Percentiles rank a stretch among this genome's conserved stretches.
phyloP scores from a whole-genome alignment of 2,113 vertebrate species.

The Verasper variegatus region DNA sequence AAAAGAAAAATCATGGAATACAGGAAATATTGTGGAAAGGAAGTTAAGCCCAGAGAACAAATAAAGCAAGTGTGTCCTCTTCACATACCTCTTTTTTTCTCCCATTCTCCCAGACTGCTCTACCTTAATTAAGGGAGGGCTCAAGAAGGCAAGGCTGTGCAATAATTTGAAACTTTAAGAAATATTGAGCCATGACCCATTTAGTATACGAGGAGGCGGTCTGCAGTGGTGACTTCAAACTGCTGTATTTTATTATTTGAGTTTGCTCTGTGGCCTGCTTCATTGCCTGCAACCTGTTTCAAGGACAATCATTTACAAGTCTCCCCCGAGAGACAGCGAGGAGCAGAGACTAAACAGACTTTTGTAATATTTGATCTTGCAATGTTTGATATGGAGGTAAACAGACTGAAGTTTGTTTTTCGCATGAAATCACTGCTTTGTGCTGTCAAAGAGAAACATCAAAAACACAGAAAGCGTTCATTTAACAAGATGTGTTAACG shows the following conservation, averaged over 20 bases:
- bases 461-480: conserved; percentile 12
- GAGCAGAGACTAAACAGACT: conserved; percentile 35
- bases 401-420: conserved; percentile 22
- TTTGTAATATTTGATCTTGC: conserved; percentile 49
- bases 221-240: conserved; percentile 64
- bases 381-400: conserved; percentile 49
- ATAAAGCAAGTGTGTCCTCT: conserved; percentile 25
- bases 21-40: conserved; percentile 1
- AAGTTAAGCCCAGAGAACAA: conserved; percentile 38
- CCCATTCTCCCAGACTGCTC: conserved; percentile 29
- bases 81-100: conserved; percentile 31
- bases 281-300: conserved; percentile 63
- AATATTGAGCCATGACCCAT: conserved; percentile 75
- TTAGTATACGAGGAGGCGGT: conserved; percentile 54
- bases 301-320: conserved; percentile 56
- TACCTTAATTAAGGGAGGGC: conserved; percentile 61
- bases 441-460: conserved; percentile 17
- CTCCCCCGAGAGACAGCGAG: conserved; percentile 44
- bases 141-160: conserved; percentile 70
- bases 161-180: conserved; percentile 76
- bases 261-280: conserved; percentile 54
- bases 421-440: conserved; percentile 4
- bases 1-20: not conserved
- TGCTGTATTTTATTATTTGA: conserved; percentile 53
- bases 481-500: not conserved